Conservation (phyloP, 1,140 invertebrate genomes). For the Conus betulinus region DNA sequence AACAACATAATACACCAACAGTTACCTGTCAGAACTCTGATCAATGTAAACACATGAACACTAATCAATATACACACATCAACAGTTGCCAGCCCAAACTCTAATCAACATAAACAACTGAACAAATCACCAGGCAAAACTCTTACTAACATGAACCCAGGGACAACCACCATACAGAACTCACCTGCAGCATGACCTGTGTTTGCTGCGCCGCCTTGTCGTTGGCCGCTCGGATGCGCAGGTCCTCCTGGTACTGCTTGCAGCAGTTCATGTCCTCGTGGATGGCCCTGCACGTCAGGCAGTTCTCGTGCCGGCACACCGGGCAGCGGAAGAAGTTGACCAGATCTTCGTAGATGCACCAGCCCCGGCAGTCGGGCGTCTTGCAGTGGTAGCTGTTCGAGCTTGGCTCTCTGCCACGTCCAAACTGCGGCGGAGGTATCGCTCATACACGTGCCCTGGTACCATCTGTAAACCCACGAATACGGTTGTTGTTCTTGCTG, state of each 20-base stretch:
- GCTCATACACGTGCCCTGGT: constrained; percentile 83
- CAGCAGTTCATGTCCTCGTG: constrained; percentile 91
- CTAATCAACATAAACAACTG: not conserved
- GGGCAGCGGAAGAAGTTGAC: constrained; percentile 91
- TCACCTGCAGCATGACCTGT: constrained; percentile 84
- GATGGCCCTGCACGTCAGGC: constrained; percentile 89
- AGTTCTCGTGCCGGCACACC: constrained; percentile 88
- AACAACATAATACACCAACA: too few relatives aligned
- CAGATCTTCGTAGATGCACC: constrained; percentile 93
- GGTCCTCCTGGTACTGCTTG: constrained; percentile 88
- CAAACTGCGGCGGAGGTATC: constrained; percentile 88
- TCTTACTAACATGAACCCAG: not conserved
- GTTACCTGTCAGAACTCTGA: too few relatives aligned
- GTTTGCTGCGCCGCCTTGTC: constrained; percentile 85
- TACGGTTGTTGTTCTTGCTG: too few relatives aligned
- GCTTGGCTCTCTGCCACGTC: constrained; percentile 88
- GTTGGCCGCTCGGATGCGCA: constrained; percentile 82
- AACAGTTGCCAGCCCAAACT: not conserved
- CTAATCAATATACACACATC: not conserved
- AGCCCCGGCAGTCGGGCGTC: constrained; percentile 90
- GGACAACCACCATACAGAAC: not conserved
- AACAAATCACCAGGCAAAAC: not conserved
- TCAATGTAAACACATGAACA: too few relatives aligned
- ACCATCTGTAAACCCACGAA: constrained; percentile 79
- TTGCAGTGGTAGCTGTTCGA: constrained; percentile 94